Base-by-base conservation (phyloP, 2,888 invertebrate genomes). In the Eucera pruinosa region DNA sequence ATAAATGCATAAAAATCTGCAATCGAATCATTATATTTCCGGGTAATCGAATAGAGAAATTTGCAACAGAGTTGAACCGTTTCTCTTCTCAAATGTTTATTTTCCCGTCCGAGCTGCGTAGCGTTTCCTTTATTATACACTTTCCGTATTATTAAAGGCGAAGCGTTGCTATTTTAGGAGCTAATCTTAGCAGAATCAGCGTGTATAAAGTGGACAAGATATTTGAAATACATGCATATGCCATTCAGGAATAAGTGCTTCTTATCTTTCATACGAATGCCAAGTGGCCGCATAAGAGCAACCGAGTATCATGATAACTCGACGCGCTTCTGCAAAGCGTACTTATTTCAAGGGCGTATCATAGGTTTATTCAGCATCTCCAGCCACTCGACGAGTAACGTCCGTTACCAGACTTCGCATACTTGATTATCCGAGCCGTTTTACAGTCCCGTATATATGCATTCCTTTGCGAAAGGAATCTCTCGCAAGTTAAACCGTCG, bases 381-480 rank as follows among this genome's bases (percentile, higher is more conserved):
- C 50, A 71, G 78, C 78, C 80, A 78, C 80, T 80, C 66, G 45
- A 47, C 48, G 48, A 69, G 55, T 65, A 48, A 27, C 60, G 41
- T 60, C 55, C 87, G 89, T 88, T 90, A 90, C 89, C 89, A 86
- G 85, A 81, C 86, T 86, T 86, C 83, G 88, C 89, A 87, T 89
- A 88, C 86, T 83, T 89, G 89, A 90, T 90, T 88, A 89, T 88
- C 86, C 87, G 78, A 76, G 67, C 76, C 84, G 80, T 81, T 88
- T 86, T 80, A 72, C 78, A 75, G 78, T 66, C 83, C 73, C 79
- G 87, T 84, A 86, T 84, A 84, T 87, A 87, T 85, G 18, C 9
- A 15, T 86, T 86, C 33, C 9, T 81, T 75, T 68, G 75, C 74
- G 76, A 71, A 78, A 70, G 64, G 71, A 82, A 79, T 45, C n/a